Base-by-base conservation (phyloP, 2,888 invertebrate species). In the Ophion ventricosus region DNA sequence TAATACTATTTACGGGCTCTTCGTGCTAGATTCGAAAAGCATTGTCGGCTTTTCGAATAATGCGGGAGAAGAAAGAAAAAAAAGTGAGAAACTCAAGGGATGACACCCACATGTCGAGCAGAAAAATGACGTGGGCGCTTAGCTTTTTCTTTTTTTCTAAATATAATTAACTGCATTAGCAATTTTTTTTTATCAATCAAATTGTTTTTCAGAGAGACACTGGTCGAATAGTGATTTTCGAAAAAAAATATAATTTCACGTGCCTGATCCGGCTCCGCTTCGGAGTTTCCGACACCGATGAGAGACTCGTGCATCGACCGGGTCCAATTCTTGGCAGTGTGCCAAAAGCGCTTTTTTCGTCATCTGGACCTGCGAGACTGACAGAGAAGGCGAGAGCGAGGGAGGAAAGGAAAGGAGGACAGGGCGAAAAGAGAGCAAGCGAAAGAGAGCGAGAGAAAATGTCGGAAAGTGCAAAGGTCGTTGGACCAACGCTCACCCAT, bases 291-390 rank as follows among this genome's bases (percentile, higher is more conserved):
- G 57, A 64, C 74, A 63, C 72, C 40, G 40, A 29, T 49, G 43
- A 77, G 43, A 59, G 26, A 17, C 49, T 67, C 57, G 82, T 80
- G 43, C 85, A 87, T 85, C 85, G 85, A 87, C 82, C 83, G 81
- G 79, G 76, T 76, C 49, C 79, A 72, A 79, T 85, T 85, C 78
- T 78, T 66, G 74, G 66, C 40, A 73, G 54, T 57, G 79, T 85
- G 87, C 86, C 87, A 87, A 81, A 67, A 77, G 56, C 69, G 59
- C 78, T 40, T 69, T 43, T 70, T 61, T 57, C 59, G 57, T 14
- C 59, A 26, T 26, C 23, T 43, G 25, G 29, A 67, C 40, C 76
- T 40, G 56, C n/a, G 57, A 54, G 40, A 54, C 59, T 67, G 67
- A 69, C 11, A 7, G 2, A 23, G 35, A 67, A 29, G 70, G 25